Conservation (phyloP, 2,113 vertebrate species). For the Mugil cephalus region DNA sequence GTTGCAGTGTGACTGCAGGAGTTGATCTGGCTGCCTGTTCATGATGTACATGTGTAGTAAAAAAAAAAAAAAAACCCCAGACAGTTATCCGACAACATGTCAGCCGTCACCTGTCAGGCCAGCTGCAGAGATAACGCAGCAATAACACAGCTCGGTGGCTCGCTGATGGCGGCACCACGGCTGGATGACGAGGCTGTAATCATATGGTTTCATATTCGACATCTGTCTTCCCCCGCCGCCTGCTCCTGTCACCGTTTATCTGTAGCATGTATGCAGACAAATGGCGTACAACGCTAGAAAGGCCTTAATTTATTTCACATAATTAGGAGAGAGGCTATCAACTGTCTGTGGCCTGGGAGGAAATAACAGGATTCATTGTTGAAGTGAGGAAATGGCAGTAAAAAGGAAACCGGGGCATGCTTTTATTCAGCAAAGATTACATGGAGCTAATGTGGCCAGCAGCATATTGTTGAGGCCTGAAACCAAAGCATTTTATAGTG, state of each 20-base stretch:
- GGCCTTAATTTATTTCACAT: not conserved
- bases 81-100: constrained; percentile 21
- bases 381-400: not conserved
- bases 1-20: not conserved
- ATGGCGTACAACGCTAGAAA: not conserved
- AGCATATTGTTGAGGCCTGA: no score
- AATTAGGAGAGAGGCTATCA: not conserved
- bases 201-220: constrained; percentile 39
- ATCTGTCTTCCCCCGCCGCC: constrained; percentile 3
- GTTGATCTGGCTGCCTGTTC: not conserved
- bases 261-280: not conserved
- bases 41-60: not conserved
- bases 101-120: constrained; percentile 39
- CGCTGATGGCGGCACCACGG: constrained; percentile 21
- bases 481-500: no score
- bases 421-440: no score
- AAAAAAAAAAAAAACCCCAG: not conserved
- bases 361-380: not conserved
- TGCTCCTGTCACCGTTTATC: not conserved
- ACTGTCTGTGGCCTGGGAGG: not conserved
- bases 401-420: not conserved
- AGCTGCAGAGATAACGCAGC: constrained; percentile 50
- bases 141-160: constrained; percentile 62
- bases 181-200: constrained; percentile 38
- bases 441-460: no score